A percentile compares a stretch with the other conserved stretches of the same genome.
Evolutionary conservation across 2,113 vertebrate genomes (phyloP).

Genomic region (Neofelis nebulosa): DNA sequence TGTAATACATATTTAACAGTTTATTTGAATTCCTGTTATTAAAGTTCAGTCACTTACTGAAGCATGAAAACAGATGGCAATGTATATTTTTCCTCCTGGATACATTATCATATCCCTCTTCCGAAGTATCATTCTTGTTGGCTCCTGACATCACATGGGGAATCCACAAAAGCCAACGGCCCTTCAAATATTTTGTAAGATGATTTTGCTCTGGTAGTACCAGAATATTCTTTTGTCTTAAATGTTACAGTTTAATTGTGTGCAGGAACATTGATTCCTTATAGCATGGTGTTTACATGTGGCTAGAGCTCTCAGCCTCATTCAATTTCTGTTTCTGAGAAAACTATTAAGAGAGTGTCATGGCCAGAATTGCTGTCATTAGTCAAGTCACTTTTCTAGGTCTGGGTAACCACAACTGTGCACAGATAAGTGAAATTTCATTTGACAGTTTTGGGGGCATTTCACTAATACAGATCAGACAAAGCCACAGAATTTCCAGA

Average conservation of each 20-base stretch:
- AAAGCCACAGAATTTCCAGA: background rate
- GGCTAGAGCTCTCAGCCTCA: background rate
- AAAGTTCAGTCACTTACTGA: background rate
- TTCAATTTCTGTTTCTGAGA: background rate
- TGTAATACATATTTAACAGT: background rate
- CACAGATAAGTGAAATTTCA: background rate
- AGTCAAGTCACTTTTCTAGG: background rate
- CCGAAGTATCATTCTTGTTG: background rate
- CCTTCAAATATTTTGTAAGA: background rate
- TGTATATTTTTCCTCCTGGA: background rate
- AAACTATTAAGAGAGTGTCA: background rate
- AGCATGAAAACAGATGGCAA: background rate
- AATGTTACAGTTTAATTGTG: background rate
- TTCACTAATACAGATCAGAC: slow-evolving; percentile 18
- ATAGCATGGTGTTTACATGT: background rate
- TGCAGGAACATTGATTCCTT: background rate
- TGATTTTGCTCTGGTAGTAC: background rate
- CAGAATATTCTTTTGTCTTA: background rate
- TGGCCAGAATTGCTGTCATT: slow-evolving; percentile 3
- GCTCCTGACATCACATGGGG: background rate
- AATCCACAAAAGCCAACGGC: background rate
- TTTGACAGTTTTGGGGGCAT: background rate
- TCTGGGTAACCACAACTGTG: background rate
- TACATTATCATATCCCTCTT: background rate
- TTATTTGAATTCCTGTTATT: background rate